Evolutionary conservation across 2,888 invertebrate genomes (phyloP), one percentile per base, ranked within the genome.

Genomic region (Caenorhabditis zanzibari): DNA sequence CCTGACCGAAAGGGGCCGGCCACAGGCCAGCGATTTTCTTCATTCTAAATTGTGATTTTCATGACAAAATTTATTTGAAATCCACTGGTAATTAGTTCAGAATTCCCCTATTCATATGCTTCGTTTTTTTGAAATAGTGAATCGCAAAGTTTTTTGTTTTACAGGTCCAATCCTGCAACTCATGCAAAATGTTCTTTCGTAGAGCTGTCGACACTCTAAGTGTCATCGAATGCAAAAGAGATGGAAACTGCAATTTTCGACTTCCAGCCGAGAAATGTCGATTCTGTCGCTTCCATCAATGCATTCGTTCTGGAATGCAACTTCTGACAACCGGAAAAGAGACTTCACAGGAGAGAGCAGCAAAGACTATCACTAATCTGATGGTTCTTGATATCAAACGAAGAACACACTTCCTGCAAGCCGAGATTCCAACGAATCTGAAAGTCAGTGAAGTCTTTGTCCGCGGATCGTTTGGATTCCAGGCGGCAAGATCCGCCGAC

Each of bases 171-270:
- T 66, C 49, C 14, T 66, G 66, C 49, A 66, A 66, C 28, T 49
- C 66, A 0, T 66, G 66, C 35, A 66, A 66, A 35, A 66, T 66
- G 66, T 66, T 66, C 35, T 66, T 66, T 49, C 49, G 66, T 22
- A 49, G 66, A 19, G 66, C 66, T 22, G 14, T 66, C 3, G 35
- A 52, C 49, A 52, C 49, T 12, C 14, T 1, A 9, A 66, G 19
- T 19, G n/a, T 7, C 2, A 32, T 49, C 1, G 4, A n/a, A 10
- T 52, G 66, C 47, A 52, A 49, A 14, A 19, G 28, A 9, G 22
- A 52, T 0, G 32, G 32, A 5, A 49, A 66, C 0, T 66, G 66
- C 14, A 14, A 28, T 6, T 22, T 24, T 9, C 14, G 35, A 12
- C 7, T 38, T 14, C 2, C 3, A 12, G 61, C 10, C 4, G 54